phyloP scores from a whole-genome alignment of 1,140 invertebrate genomes.

The Chrysomallon squamiferum region DNA sequence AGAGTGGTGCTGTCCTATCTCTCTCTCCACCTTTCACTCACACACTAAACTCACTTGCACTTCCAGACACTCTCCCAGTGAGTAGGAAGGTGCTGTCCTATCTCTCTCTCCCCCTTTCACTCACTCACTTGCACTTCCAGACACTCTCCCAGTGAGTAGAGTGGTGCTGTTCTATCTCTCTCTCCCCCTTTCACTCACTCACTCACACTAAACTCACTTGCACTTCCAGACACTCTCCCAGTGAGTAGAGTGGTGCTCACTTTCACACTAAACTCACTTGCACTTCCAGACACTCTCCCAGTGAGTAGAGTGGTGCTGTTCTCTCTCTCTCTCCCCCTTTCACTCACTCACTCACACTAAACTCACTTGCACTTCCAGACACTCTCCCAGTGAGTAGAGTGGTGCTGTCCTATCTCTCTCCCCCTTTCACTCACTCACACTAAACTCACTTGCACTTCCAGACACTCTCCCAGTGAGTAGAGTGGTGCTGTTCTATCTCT shows the following conservation, averaged over 20 bases:
- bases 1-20: too few species aligned
- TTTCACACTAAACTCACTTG: slow-evolving; percentile 51
- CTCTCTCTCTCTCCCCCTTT: slow-evolving; percentile 13
- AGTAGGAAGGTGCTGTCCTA: slow-evolving; percentile 30
- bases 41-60: too few species aligned
- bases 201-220: slow-evolving; percentile 51
- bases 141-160: slow-evolving; percentile 58
- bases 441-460: slow-evolving; percentile 61
- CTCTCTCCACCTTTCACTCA: too few species aligned
- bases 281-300: slow-evolving; percentile 64
- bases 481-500: slow-evolving; percentile 31
- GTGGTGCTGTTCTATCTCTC: slow-evolving; percentile 29
- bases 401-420: slow-evolving; percentile 22
- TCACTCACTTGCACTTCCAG: slow-evolving; percentile 62
- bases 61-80: slow-evolving; percentile 63
- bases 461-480: slow-evolving; percentile 58
- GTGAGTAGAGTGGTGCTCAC: slow-evolving; percentile 32
- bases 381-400: slow-evolving; percentile 55
- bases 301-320: slow-evolving; percentile 30
- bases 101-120: slow-evolving; percentile 14
- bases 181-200: too few species aligned
- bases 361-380: slow-evolving; percentile 63
- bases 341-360: too few species aligned
- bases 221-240: slow-evolving; percentile 64
- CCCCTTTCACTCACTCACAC: too few species aligned